Percentiles rank a stretch among this genome's conserved stretches.
These are phyloP conservation scores for Hemichromis elongatus DNA, from an alignment of 2,113 vertebrate species.

Conservation along the genomic window DNA sequence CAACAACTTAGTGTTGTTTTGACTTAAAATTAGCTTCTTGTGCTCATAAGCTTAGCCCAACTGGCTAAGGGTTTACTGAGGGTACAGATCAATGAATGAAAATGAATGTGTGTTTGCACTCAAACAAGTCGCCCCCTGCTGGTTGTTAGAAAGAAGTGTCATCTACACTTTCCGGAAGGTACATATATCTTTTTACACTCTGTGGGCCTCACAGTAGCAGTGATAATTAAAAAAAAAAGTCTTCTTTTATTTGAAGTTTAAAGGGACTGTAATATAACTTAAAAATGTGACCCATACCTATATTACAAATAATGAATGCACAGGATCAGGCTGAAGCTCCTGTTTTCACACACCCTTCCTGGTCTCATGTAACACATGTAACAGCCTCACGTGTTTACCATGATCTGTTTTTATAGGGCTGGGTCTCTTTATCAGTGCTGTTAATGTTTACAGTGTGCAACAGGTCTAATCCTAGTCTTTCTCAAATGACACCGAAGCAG, in stretches of 20 bases:
- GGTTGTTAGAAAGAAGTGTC: background rate
- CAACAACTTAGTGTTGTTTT: accelerated
- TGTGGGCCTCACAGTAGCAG: background rate
- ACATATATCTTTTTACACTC: background rate
- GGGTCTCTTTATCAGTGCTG: background rate
- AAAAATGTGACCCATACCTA: accelerated
- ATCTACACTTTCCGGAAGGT: background rate
- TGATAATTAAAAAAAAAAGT: background rate
- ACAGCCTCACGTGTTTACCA: background rate
- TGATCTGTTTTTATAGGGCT: background rate
- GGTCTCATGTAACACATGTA: too few species aligned
- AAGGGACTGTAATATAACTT: background rate
- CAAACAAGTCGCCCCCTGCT: background rate
- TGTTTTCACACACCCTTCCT: background rate
- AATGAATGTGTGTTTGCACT: background rate
- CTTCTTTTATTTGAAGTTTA: background rate
- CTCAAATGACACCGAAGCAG: background rate
- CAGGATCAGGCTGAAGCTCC: background rate
- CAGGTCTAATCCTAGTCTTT: background rate
- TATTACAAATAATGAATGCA: background rate
- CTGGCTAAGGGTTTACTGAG: background rate
- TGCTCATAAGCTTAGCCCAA: background rate
- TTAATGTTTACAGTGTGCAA: background rate
- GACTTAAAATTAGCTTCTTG: background rate
- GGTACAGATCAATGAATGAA: background rate